Conservation (phyloP, 2,797 vertebrate species). For the Pipistrellus nathusii region DNA sequence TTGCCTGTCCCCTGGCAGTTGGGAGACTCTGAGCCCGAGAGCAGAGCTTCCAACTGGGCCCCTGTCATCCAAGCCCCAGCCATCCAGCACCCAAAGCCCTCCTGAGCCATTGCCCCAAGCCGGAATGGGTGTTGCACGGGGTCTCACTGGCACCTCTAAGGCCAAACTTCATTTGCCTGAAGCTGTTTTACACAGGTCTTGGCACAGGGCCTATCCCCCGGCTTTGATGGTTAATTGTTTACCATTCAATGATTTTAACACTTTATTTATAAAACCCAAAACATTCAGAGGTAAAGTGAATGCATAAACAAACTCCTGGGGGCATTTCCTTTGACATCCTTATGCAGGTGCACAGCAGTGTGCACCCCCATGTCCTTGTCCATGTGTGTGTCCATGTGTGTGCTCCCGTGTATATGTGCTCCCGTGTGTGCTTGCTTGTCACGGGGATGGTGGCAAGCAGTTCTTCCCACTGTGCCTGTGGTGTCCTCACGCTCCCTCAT, state of each 20-base stretch:
- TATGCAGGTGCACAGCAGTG: fast-evolving
- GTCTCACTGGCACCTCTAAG: neutral
- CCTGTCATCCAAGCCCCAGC: neutral
- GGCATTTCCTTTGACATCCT: neutral
- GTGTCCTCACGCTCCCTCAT: neutral
- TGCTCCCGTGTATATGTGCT: no score
- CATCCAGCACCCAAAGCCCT: neutral
- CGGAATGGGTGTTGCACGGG: neutral
- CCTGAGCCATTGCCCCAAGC: neutral
- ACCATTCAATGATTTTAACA: neutral
- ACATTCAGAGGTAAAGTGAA: neutral
- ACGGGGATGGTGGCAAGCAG: no score
- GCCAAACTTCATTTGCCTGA: neutral
- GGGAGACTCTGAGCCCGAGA: neutral
- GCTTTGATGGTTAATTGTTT: neutral
- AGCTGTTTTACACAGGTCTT: neutral
- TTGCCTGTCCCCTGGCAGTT: neutral
- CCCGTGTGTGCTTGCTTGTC: no score
- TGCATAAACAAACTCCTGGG: neutral
- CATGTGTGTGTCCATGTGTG: no score
- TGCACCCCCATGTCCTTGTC: no score
- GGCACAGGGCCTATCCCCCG: fast-evolving
- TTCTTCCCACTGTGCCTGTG: no score
- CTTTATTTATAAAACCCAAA: conserved; percentile 4
- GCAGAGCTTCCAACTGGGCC: neutral